Conservation (phyloP, 2,113 vertebrate genomes). For the Motacilla alba region DNA sequence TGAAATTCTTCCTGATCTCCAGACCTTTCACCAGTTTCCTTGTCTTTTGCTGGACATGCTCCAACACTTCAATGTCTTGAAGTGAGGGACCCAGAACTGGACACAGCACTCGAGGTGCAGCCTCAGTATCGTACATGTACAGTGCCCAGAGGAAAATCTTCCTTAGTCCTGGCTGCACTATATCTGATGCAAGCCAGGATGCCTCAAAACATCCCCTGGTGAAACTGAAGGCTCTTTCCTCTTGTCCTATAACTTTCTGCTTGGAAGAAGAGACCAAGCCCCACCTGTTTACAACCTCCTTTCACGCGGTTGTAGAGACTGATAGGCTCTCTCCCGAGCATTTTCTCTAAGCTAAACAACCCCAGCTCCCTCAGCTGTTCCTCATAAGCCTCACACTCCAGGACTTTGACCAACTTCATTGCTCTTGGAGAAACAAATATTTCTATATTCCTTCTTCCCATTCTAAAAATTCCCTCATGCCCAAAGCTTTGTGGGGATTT, state of each 20-base stretch:
- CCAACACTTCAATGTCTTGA: not conserved
- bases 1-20: not conserved
- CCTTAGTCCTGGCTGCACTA: no score
- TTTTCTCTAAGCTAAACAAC: not conserved
- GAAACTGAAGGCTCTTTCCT: not conserved
- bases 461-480: not conserved
- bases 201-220: not conserved
- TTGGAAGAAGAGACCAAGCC: not conserved
- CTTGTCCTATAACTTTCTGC: not conserved
- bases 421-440: not conserved
- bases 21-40: not conserved
- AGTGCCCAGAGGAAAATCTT: not conserved
- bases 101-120: rapidly evolving
- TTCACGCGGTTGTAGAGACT: not conserved
- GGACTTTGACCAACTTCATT: not conserved
- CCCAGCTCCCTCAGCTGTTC: not conserved
- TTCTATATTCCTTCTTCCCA: not conserved
- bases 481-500: not conserved
- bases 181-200: not conserved
- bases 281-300: not conserved
- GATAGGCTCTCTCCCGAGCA: not conserved
- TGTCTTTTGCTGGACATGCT: not conserved
- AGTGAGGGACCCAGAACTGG: not conserved
- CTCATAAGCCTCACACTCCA: not conserved
- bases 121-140: not conserved